Evolutionary conservation across 2,888 invertebrate genomes (phyloP), one percentile per base, ranked within the genome.

Genomic region (Caenorhabditis doughertyi): DNA sequence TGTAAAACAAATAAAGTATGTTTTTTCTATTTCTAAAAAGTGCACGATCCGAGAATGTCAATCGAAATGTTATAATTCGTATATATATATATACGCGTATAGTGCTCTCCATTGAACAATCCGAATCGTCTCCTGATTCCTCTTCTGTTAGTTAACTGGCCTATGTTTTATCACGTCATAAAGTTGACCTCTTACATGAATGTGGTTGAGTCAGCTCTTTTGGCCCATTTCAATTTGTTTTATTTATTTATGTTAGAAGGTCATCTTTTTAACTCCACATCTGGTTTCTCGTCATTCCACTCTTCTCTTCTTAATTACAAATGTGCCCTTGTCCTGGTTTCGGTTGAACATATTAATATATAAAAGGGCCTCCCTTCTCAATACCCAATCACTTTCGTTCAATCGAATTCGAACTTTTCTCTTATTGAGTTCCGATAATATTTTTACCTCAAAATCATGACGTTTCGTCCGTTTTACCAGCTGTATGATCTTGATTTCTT

Each of bases 231-330:
- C 51, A 67, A 35, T 74, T 72, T 35, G n/a, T 35, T 73, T 51
- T 68, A 68, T 76, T 76, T 76, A 55, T 62, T 80, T 60, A 60
- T 71, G 9, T 79, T 58, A 65, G 62, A 67, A 80, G 72, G 68
- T 81, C 81, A 39, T 21, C 51, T 47, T 51, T 39, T 60, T 23
- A 44, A 21, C 35, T 56, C 1, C 64, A 62, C 67, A 67, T 71
- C 76, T 77, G 76, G 71, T 72, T 56, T 77, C 55, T 58, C 21
- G 64, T 42, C 64, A 35, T 53, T 39, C 44, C 23, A 18, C 49
- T 11, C 27, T 55, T 55, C 55, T 47, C 47, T n/a, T 58, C 29
- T 18, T 74, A 74, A 74, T 74, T 74, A 65, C 65, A 56, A 74
- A 58, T 74, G 74, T 74, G 74, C 67, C 64, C 71, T 71, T 58